A percentile compares a stretch with the other conserved stretches of the same genome.
Conservation (phyloP, 2,888 invertebrate species). For the Aricia artaxerxes region DNA sequence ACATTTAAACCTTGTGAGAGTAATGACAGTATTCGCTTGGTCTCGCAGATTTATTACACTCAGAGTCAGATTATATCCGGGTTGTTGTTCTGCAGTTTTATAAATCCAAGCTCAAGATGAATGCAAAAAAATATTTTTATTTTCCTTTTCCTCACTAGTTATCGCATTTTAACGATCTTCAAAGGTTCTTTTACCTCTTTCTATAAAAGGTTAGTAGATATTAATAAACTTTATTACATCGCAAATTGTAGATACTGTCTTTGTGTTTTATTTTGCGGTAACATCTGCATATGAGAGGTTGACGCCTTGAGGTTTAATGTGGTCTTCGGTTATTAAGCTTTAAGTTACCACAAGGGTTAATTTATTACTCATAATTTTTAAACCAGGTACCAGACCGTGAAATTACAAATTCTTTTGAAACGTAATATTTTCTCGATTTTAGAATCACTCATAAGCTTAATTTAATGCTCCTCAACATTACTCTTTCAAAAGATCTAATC, state of each 20-base stretch:
- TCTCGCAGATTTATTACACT: conserved; percentile 24
- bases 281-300: background rate
- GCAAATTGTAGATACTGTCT: background rate
- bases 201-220: background rate
- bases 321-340: conserved; percentile 13
- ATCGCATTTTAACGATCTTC: background rate
- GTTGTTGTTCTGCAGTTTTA: background rate
- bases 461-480: background rate
- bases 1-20: conserved; percentile 52
- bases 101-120: background rate
- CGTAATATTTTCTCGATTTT: background rate
- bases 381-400: background rate
- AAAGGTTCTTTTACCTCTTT: background rate
- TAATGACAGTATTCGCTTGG: conserved; percentile 21
- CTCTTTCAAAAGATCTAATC: background rate
- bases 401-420: background rate
- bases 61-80: conserved; percentile 25
- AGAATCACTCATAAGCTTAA: background rate
- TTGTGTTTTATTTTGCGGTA: background rate
- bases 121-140: background rate
- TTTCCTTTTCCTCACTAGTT: background rate
- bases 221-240: background rate
- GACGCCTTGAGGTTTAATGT: background rate
- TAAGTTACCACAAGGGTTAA: conserved; percentile 6
- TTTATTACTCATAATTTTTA: background rate